Evolutionary conservation across 2,888 invertebrate genomes (phyloP).

Genomic region (Acronicta psi): DNA sequence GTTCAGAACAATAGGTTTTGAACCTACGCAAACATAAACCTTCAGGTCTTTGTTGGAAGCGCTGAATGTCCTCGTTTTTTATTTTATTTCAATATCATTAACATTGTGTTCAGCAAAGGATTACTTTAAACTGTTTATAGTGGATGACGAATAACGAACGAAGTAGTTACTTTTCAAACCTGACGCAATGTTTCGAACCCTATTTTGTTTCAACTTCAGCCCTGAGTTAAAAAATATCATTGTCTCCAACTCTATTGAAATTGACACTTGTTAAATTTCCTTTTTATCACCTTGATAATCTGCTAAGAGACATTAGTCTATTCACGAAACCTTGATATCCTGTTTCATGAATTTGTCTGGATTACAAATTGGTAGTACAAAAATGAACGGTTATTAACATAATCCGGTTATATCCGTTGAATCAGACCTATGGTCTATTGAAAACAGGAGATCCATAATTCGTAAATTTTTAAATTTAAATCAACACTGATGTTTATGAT

Average conservation of each 20-base stretch:
- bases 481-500: no score
- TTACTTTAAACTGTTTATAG: not conserved
- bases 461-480: no score
- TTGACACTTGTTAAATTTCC: constrained; percentile 35
- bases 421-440: no score
- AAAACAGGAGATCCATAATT: no score
- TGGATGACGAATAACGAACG: not conserved
- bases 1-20: constrained; percentile 48
- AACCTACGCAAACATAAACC: constrained; percentile 43
- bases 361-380: no score
- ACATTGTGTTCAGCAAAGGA: not conserved
- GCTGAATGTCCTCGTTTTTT: constrained; percentile 2
- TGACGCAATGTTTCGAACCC: not conserved
- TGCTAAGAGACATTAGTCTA: no score
- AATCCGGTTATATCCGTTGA: no score
- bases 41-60: constrained; percentile 13
- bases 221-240: not conserved
- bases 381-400: no score
- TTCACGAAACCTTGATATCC: constrained; percentile 44
- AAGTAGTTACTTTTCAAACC: not conserved
- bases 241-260: constrained; percentile 13
- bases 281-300: constrained; percentile 48
- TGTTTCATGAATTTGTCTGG: no score
- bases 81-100: not conserved
- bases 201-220: not conserved